Base-by-base conservation (phyloP, 1,140 invertebrate species). In the Pomacea maculata region DNA sequence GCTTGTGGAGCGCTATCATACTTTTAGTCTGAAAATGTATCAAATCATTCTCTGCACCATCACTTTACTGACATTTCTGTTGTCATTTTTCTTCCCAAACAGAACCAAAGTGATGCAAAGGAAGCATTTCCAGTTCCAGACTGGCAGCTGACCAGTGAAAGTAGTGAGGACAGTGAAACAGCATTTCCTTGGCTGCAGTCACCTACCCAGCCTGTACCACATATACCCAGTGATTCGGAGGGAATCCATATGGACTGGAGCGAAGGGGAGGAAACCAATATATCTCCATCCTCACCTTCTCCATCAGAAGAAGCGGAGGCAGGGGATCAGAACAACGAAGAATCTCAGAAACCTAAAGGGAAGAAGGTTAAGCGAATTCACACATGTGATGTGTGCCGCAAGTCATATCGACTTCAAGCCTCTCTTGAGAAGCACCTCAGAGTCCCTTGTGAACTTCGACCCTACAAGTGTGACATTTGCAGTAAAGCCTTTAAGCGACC, bases 401-500 rank as follows among this genome's bases (percentile, higher is more conserved):
- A 78, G 65, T 78, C 77, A 34, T 78, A 78, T 54, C 64, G 77
- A 10, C 34, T 78, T 19, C 77, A 78, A 21, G 54, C 45, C 10
- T 78, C 77, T 34, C 61, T 78, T 52, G 77, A 78, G 11, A 78
- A 78, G 34, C 77, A 78, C 67, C 77, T 78, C 15, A 68, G 70
- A 29, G 73, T 75, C 73, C 57, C 82, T 67, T 78, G 57, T 72
- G 65, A 75, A 57, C 55, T 74, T 52, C 25, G 84, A 77, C 81
- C 83, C n/a, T 81, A 82, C 91, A 95, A 96, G 6, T 99, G 98
- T 88, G 93, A 94, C 34, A 94, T 97, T 14, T 99, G 97, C 91
- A 96, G 96, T 61, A 99, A 99, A 90, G 94, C 95, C 75, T 99
- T 99, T 93, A 98, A 96, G 3, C 93, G 97, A 45, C 97, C 97